Conservation (phyloP, 2,797 vertebrate species). For the Miichthys miiuy region DNA sequence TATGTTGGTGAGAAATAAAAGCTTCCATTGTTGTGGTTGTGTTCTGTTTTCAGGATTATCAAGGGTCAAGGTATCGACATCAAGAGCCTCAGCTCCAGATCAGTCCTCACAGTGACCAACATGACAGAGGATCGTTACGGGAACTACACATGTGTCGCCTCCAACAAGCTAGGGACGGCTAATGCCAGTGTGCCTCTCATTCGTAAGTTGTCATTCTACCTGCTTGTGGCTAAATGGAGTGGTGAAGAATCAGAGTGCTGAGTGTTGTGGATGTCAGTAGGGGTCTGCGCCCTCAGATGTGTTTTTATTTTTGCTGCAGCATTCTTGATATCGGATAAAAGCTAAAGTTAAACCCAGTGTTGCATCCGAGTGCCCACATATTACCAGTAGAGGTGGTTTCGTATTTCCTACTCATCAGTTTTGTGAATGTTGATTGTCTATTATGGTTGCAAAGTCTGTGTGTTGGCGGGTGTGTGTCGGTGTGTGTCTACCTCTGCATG, state of each 20-base stretch:
- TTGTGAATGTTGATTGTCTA: slow-evolving; percentile 33
- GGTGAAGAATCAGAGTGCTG: slow-evolving; percentile 48
- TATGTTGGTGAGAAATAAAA: slow-evolving; percentile 38
- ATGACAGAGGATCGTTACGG: slow-evolving; percentile 99
- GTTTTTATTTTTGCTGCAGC: slow-evolving; percentile 25
- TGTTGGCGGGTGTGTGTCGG: slow-evolving; percentile 5
- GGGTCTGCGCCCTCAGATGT: slow-evolving; percentile 8
- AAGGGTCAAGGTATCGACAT: slow-evolving; percentile 97
- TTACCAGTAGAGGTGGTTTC: slow-evolving; percentile 5
- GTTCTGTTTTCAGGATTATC: slow-evolving; percentile 88
- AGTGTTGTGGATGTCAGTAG: slow-evolving; percentile 45
- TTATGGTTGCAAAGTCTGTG: slow-evolving; percentile 29
- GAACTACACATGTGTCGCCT: slow-evolving; percentile 98
- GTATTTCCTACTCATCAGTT: slow-evolving; percentile 24
- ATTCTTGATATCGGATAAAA: slow-evolving; percentile 24
- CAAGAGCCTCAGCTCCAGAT: slow-evolving; percentile 96
- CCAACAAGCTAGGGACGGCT: slow-evolving; percentile 95
- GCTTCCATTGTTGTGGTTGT: slow-evolving; percentile 47
- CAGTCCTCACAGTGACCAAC: slow-evolving; percentile 96
- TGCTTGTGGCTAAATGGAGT: slow-evolving; percentile 62
- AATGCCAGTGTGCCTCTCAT: slow-evolving; percentile 97
- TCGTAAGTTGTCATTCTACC: slow-evolving; percentile 90
- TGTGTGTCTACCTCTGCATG: slow-evolving; percentile 48
- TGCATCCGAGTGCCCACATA: slow-evolving; percentile 26
- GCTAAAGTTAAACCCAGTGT: slow-evolving; percentile 14